Evolutionary conservation across 1,140 invertebrate species (phyloP).

Genomic region (Chionoecetes opilio): DNA sequence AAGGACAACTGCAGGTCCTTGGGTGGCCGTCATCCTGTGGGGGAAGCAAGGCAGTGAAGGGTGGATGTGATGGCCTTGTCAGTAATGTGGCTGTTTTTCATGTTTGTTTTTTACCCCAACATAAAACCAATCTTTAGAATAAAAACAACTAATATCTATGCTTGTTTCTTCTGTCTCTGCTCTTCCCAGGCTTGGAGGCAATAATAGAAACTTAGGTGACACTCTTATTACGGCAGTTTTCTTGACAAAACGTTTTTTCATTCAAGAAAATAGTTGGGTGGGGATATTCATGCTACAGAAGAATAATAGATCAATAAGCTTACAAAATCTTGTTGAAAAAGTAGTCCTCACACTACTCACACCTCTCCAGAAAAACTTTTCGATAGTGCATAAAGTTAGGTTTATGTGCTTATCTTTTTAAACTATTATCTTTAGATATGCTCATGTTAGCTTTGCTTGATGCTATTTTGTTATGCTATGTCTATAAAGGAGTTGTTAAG

Average conservation of each 20-base stretch:
- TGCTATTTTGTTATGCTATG: background rate
- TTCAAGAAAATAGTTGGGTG: background rate
- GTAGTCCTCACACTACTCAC: background rate
- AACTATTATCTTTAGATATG: background rate
- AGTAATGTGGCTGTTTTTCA: background rate
- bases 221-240: background rate
- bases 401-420: background rate
- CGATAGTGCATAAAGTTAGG: background rate
- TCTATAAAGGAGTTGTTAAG: background rate
- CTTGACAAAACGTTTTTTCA: background rate
- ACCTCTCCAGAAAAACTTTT: background rate
- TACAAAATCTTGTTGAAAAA: background rate
- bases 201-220: background rate
- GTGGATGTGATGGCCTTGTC: background rate
- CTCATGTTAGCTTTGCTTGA: background rate
- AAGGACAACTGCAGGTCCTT: background rate
- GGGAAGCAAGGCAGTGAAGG: background rate
- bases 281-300: background rate
- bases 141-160: background rate
- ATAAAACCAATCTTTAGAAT: background rate
- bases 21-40: background rate
- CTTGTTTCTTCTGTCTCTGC: conserved; percentile 1
- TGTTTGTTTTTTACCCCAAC: background rate
- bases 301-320: too few relatives aligned
- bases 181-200: background rate